A percentile compares a stretch with the other conserved stretches of the same genome.
Evolutionary conservation across 2,888 invertebrate genomes (phyloP).

Genomic region (Omphaloscelis lunosa): DNA sequence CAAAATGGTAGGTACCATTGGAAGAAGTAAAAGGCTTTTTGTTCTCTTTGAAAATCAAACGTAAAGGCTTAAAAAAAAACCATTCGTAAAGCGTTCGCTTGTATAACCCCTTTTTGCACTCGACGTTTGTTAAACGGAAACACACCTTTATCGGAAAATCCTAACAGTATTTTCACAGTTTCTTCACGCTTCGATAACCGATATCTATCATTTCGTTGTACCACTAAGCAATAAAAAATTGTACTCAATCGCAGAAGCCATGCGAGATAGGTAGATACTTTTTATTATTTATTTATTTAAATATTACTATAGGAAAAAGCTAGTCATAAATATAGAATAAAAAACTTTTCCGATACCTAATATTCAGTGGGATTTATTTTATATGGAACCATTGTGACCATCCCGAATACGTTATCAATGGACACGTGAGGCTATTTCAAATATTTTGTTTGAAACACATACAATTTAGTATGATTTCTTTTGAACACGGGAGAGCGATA

Average conservation of each 20-base stretch:
- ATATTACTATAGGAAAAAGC: slow-evolving; percentile 35
- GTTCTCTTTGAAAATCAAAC: slow-evolving; percentile 34
- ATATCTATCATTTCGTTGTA: slow-evolving; percentile 47
- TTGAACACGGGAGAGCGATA: not conserved
- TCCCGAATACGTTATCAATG: slow-evolving; percentile 38
- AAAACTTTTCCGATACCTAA: slow-evolving; percentile 56
- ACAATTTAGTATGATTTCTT: not conserved
- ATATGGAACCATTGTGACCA: slow-evolving; percentile 34
- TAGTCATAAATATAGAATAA: slow-evolving; percentile 56
- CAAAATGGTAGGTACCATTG: no score
- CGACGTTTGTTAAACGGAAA: slow-evolving; percentile 49
- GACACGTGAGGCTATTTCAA: slow-evolving; percentile 2
- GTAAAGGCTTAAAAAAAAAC: slow-evolving; percentile 31
- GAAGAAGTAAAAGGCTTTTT: slow-evolving; percentile 2
- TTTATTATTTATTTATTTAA: no score
- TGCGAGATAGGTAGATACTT: slow-evolving; percentile 19
- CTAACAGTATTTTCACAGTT: slow-evolving; percentile 34
- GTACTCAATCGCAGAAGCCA: slow-evolving; percentile 44
- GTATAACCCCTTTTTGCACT: slow-evolving; percentile 42
- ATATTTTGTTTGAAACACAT: slow-evolving; percentile 13
- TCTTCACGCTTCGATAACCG: slow-evolving; percentile 38
- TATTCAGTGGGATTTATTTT: slow-evolving; percentile 45
- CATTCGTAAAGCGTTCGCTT: slow-evolving; percentile 38
- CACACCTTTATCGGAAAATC: slow-evolving; percentile 47
- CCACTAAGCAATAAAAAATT: slow-evolving; percentile 50